These are phyloP conservation scores for Pristiophorus japonicus DNA, from an alignment of 2,113 vertebrate species.

Conservation along the genomic window DNA sequence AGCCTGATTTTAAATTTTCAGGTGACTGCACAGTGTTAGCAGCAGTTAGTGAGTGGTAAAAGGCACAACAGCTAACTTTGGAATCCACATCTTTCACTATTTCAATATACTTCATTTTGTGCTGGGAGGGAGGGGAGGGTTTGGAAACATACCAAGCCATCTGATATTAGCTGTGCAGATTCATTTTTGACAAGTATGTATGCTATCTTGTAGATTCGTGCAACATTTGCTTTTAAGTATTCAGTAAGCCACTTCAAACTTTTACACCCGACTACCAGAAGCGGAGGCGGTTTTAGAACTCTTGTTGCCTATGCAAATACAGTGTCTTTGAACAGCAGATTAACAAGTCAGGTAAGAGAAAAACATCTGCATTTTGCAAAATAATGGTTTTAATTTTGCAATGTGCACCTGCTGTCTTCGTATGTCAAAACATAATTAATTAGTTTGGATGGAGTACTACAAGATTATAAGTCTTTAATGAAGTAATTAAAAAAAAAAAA, in stretches of 20 bases:
- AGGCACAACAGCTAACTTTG: background rate
- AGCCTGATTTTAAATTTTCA: background rate
- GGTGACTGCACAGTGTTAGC: background rate
- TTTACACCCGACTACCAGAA: background rate
- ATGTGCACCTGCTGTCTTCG: background rate
- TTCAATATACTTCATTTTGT: background rate
- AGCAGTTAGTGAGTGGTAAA: background rate
- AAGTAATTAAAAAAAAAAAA: no score
- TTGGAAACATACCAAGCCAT: background rate
- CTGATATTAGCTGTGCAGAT: background rate
- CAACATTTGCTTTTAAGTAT: background rate
- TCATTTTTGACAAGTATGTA: background rate
- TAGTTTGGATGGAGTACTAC: background rate
- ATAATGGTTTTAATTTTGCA: conserved; percentile 18
- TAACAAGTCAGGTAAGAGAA: background rate
- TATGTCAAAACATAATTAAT: background rate
- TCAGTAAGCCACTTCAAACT: background rate
- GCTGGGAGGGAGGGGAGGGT: background rate
- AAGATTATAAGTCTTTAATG: background rate
- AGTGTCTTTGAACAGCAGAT: background rate
- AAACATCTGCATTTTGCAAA: background rate
- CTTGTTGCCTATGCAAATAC: background rate
- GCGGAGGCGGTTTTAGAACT: background rate
- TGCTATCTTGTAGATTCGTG: background rate
- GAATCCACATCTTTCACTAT: background rate